Conservation (phyloP, 2,888 invertebrate species). For the Drosophila sordidapex region DNA sequence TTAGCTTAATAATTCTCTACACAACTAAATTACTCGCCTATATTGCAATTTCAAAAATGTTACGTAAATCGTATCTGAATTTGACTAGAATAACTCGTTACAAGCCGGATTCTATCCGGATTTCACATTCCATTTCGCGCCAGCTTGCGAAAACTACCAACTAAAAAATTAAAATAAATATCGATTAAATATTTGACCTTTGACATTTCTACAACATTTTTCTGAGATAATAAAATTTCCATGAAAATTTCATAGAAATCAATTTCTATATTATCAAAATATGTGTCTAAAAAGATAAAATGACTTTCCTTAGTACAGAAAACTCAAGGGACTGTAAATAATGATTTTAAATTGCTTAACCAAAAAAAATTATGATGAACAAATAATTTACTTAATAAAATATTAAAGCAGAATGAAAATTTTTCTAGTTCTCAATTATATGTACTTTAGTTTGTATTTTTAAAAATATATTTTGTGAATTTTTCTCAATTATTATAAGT, state of each 20-base stretch:
- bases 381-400: too few relatives aligned
- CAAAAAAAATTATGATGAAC: too few relatives aligned
- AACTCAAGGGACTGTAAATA: not conserved
- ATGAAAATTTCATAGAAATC: not conserved
- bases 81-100: constrained; percentile 67
- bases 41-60: constrained; percentile 60
- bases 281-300: not conserved
- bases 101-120: constrained; percentile 3
- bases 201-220: constrained; percentile 3
- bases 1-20: constrained; percentile 54
- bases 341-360: not conserved
- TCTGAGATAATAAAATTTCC: not conserved
- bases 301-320: too few relatives aligned
- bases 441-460: not conserved
- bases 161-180: constrained; percentile 8
- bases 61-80: constrained; percentile 39
- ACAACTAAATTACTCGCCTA: constrained; percentile 63
- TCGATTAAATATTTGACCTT: constrained; percentile 4
- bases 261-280: not conserved
- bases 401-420: accelerated
- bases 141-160: not conserved
- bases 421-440: not conserved
- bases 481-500: not conserved
- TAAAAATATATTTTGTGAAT: not conserved
- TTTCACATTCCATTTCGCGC: constrained; percentile 1